Evolutionary conservation across 2,113 vertebrate genomes (phyloP).

Genomic region (Gobiocypris rarus): DNA sequence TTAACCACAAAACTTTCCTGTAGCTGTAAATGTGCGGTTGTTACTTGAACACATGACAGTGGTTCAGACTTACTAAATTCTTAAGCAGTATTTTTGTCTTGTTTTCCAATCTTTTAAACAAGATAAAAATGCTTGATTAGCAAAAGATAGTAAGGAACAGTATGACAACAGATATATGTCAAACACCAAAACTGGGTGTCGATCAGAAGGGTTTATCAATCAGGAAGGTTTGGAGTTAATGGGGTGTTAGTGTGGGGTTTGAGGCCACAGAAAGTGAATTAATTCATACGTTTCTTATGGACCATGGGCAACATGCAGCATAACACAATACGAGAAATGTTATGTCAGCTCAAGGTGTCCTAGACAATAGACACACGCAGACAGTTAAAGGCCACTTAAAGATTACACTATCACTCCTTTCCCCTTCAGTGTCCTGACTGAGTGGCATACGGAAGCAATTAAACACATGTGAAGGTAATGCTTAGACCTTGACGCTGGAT

Average conservation of each 20-base stretch:
- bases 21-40: too few relatives aligned
- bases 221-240: not conserved
- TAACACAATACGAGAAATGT: slow-evolving; percentile 60
- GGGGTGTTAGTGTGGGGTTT: not conserved
- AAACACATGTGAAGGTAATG: slow-evolving; percentile 33
- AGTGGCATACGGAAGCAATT: slow-evolving; percentile 39
- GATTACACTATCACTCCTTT: slow-evolving; percentile 41
- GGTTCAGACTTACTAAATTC: too few relatives aligned
- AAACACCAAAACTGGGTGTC: too few relatives aligned
- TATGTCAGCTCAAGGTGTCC: slow-evolving; percentile 64
- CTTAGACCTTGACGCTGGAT: slow-evolving; percentile 26
- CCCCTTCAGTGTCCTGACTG: slow-evolving; percentile 7
- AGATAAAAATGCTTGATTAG: too few relatives aligned
- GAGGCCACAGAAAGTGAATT: slow-evolving; percentile 46
- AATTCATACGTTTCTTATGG: slow-evolving; percentile 61
- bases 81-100: too few relatives aligned
- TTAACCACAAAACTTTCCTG: too few relatives aligned
- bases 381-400: slow-evolving; percentile 62
- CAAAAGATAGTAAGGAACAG: too few relatives aligned
- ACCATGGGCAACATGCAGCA: slow-evolving; percentile 26
- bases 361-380: slow-evolving; percentile 49
- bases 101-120: too few relatives aligned
- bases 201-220: slow-evolving; percentile 31
- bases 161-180: too few relatives aligned
- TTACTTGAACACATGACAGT: too few relatives aligned